Evolutionary conservation across 2,888 invertebrate species (phyloP).

Genomic region (Podabrus alpinus): DNA sequence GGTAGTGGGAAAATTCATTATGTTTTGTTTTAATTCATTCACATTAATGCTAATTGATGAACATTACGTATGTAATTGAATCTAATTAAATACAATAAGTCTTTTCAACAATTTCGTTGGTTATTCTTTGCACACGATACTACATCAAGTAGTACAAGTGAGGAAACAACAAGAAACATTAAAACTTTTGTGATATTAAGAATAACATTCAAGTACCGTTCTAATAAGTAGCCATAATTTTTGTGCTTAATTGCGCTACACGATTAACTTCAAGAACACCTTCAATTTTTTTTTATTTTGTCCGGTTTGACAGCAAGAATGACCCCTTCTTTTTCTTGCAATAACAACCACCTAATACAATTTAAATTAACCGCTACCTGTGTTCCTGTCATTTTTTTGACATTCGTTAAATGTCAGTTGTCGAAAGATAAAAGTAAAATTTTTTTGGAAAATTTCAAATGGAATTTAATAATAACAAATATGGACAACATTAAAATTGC

Average conservation of each 20-base stretch:
- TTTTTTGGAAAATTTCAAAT: neutral
- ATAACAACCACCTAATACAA: neutral
- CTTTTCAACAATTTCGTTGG: neutral
- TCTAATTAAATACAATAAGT: slow-evolving; percentile 2
- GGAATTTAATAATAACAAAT: neutral
- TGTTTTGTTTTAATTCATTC: slow-evolving; percentile 15
- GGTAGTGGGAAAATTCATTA: slow-evolving; percentile 27
- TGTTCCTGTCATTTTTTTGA: neutral
- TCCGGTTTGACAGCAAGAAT: too few relatives aligned
- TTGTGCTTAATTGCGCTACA: neutral
- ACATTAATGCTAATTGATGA: slow-evolving; percentile 18
- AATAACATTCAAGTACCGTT: neutral
- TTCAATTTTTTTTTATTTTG: neutral
- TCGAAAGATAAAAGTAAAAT: neutral
- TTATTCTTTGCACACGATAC: neutral
- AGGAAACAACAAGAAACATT: neutral
- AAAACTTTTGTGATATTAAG: neutral
- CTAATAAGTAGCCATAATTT: neutral
- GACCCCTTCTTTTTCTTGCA: neutral
- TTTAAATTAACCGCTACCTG: neutral
- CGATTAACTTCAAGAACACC: neutral
- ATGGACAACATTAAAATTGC: slow-evolving; percentile 2
- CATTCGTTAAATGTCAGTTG: neutral
- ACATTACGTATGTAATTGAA: slow-evolving; percentile 12
- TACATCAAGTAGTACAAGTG: neutral